These are phyloP conservation scores for Dicaeum eximium DNA, from an alignment of 2,113 vertebrate genomes.

Conservation along the genomic window DNA sequence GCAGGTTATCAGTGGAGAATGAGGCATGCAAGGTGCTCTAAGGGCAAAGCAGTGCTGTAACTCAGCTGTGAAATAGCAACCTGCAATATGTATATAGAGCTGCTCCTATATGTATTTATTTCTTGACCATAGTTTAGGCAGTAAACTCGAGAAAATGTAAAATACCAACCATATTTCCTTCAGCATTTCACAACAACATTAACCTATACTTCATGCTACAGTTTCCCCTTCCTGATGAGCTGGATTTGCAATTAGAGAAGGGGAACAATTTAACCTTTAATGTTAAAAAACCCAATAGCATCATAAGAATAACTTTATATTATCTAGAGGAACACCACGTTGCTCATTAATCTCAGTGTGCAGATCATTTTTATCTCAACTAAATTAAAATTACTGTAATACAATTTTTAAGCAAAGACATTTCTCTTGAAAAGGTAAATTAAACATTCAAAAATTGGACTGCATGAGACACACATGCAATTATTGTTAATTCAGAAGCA, in stretches of 20 bases:
- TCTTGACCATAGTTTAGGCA: background rate
- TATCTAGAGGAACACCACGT: background rate
- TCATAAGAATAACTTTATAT: background rate
- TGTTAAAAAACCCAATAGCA: background rate
- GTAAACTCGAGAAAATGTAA: background rate
- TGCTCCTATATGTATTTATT: background rate
- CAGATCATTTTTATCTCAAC: background rate
- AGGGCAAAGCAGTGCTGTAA: background rate
- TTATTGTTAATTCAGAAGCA: background rate
- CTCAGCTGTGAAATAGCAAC: background rate
- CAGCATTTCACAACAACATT: background rate
- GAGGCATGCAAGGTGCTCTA: background rate
- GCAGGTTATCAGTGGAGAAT: background rate
- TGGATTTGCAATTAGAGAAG: background rate
- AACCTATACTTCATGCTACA: background rate
- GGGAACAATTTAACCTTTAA: background rate
- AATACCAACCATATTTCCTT: background rate
- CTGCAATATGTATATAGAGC: background rate
- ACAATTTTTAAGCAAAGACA: background rate
- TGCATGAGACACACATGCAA: background rate
- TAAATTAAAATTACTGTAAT: background rate
- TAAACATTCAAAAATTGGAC: background rate
- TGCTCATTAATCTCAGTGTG: background rate
- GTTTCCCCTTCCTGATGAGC: background rate
- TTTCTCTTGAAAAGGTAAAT: background rate